Evolutionary conservation across 2,113 vertebrate genomes (phyloP).

Genomic region (Irena cyanogastra): DNA sequence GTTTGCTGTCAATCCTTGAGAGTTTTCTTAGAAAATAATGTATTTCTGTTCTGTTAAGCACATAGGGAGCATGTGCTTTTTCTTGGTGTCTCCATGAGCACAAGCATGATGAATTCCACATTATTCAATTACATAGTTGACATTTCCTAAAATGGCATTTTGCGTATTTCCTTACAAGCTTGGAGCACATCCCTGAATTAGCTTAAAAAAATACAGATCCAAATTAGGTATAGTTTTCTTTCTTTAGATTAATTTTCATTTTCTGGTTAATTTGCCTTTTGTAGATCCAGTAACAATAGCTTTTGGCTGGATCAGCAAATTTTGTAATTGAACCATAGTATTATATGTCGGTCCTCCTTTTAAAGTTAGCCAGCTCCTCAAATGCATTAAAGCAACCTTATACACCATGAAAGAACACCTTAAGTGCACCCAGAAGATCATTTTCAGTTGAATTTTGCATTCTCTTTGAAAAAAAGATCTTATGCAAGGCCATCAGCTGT

Average conservation of each 20-base stretch:
- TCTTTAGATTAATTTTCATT: neutral
- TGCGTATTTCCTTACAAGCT: neutral
- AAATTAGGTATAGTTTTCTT: neutral
- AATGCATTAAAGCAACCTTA: neutral
- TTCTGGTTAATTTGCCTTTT: neutral
- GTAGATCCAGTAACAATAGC: neutral
- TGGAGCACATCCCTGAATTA: neutral
- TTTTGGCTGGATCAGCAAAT: neutral
- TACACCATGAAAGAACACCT: neutral
- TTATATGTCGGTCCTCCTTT: neutral
- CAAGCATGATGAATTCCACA: neutral
- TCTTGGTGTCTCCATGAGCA: neutral
- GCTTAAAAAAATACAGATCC: neutral
- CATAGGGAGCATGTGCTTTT: neutral
- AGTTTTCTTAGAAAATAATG: neutral
- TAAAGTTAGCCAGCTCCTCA: neutral
- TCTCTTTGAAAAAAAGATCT: neutral
- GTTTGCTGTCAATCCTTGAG: neutral
- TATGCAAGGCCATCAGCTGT: neutral
- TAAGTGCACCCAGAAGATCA: neutral
- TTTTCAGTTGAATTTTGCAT: neutral
- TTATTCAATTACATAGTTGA: constrained; percentile 6
- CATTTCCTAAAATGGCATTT: neutral
- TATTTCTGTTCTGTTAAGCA: neutral
- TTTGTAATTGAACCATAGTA: neutral